Evolutionary conservation across 2,113 vertebrate genomes (phyloP), one percentile per base, ranked within the genome.

Genomic region (Siniperca knerii): DNA sequence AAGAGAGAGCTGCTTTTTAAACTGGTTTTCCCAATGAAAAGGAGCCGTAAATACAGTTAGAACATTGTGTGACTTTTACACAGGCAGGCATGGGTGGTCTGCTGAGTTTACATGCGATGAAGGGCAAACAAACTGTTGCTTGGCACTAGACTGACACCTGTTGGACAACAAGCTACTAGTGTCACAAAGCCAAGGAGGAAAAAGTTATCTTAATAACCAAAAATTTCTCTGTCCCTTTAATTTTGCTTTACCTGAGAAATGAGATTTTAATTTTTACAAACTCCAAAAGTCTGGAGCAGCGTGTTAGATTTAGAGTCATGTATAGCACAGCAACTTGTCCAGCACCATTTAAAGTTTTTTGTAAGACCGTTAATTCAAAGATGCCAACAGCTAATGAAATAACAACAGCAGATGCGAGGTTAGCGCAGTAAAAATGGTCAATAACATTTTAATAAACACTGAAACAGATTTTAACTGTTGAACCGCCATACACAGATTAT

Each of bases 361-460:
- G 1, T 35, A 25, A 20, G 46, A 40, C 2, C 4, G 12, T 40
- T 33, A 44, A 54, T 23, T 54, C 37, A 52, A 79, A 87, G 48
- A 71, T 20, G 60, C 55, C 54, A 55, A 57, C 55, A 46, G 33
- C 62, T 55, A 44, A 75, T 33, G 62, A 85, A 93, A 91, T 77
- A 88, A 93, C 2, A 50, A 85, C 67, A 91, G 82, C 70, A 89
- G 94, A 95, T 91, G 94, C 93, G 88, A 94, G 77, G 82, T 85
- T 82, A 86, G 82, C 52, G 95, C 95, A 91, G 92, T 94, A 96
- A 93, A 96, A 95, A 95, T 92, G 91, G 55, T 89, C 83, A 90
- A 94, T 90, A 89, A 93, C 89, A 91, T 93, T 95, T 95, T 96
- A 96, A 96, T 96, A 97, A 97, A 97, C 97, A 97, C 95, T 95